A percentile compares a stretch with the other conserved stretches of the same genome.
These are phyloP conservation scores for Salvelinus namaycush DNA, from an alignment of 2,113 vertebrate species.

Conservation along the genomic window DNA sequence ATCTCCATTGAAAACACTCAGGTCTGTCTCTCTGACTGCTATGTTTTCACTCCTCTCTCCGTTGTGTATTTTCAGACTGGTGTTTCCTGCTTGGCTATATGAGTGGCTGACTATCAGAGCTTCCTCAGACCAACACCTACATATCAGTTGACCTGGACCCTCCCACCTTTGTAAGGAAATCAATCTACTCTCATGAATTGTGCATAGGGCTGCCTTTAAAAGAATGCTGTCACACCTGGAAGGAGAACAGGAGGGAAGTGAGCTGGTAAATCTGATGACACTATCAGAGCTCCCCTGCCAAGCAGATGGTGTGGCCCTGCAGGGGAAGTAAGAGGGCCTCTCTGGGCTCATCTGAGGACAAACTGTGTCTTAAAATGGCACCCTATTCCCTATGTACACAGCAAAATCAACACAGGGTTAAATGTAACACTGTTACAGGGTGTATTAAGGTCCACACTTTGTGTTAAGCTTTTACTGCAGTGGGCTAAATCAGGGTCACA, in stretches of 20 bases:
- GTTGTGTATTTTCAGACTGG: background rate
- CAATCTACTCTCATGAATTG: slow-evolving; percentile 57
- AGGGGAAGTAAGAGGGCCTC: slow-evolving; percentile 40
- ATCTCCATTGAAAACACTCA: slow-evolving; percentile 23
- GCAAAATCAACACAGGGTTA: no score
- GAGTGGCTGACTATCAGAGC: background rate
- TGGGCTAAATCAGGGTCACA: no score
- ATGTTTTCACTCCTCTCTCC: slow-evolving; percentile 28
- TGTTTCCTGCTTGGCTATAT: slow-evolving; percentile 10
- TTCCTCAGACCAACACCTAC: background rate
- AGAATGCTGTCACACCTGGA: slow-evolving; percentile 56
- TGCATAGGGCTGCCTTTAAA: slow-evolving; percentile 41
- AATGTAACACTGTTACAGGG: no score
- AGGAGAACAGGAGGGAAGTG: slow-evolving; percentile 41
- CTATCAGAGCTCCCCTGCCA: slow-evolving; percentile 36
- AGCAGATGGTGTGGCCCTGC: slow-evolving; percentile 23
- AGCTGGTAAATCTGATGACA: slow-evolving; percentile 52
- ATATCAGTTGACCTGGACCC: no score
- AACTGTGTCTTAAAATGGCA: background rate
- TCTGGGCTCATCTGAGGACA: background rate
- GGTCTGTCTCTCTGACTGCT: background rate
- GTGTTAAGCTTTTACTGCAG: no score
- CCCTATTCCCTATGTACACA: no score
- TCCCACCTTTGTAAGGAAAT: slow-evolving; percentile 17
- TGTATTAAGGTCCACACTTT: no score